Evolutionary conservation across 2,888 invertebrate species (phyloP).

Genomic region (Chirona hameri): DNA sequence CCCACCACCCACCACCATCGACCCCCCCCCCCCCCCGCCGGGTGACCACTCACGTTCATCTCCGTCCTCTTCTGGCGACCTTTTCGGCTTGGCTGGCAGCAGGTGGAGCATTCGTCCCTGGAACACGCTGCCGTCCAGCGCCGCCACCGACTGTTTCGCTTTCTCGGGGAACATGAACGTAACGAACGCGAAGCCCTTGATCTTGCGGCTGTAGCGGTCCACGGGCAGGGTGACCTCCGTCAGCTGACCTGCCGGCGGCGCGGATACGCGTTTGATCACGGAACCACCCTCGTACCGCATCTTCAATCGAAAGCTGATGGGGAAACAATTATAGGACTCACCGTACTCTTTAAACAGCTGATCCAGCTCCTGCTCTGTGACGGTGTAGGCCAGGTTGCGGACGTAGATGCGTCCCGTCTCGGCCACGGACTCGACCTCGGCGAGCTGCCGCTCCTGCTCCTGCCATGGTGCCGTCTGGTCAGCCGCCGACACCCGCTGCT

Average conservation of each 20-base stretch:
- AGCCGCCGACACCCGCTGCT: slow-evolving; percentile 41
- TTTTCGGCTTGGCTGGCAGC: slow-evolving; percentile 74
- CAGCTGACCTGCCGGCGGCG: slow-evolving; percentile 63
- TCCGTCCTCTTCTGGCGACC: slow-evolving; percentile 40
- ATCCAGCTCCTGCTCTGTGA: slow-evolving; percentile 79
- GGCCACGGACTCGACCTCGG: slow-evolving; percentile 62
- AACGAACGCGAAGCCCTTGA: slow-evolving; percentile 89
- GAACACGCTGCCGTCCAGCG: slow-evolving; percentile 84
- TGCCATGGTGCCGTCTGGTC: slow-evolving; percentile 34
- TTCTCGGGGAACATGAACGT: slow-evolving; percentile 94
- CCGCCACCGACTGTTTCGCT: slow-evolving; percentile 80
- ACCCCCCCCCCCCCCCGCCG: too few relatives aligned
- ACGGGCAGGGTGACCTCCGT: slow-evolving; percentile 85
- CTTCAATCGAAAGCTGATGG: too few relatives aligned
- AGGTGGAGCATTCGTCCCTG: slow-evolving; percentile 92
- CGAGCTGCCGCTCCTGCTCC: slow-evolving; percentile 33
- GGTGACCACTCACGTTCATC: slow-evolving; percentile 30
- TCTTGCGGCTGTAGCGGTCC: slow-evolving; percentile 71
- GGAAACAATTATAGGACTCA: too few relatives aligned
- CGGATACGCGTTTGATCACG: too few relatives aligned
- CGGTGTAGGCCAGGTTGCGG: slow-evolving; percentile 81
- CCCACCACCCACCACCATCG: too few relatives aligned
- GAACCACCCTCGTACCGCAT: too few relatives aligned
- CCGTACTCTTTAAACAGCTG: slow-evolving; percentile 79
- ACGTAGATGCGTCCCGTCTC: slow-evolving; percentile 91